Evolutionary conservation across 2,113 vertebrate species (phyloP).

Genomic region (Ornithorhynchus anatinus): DNA sequence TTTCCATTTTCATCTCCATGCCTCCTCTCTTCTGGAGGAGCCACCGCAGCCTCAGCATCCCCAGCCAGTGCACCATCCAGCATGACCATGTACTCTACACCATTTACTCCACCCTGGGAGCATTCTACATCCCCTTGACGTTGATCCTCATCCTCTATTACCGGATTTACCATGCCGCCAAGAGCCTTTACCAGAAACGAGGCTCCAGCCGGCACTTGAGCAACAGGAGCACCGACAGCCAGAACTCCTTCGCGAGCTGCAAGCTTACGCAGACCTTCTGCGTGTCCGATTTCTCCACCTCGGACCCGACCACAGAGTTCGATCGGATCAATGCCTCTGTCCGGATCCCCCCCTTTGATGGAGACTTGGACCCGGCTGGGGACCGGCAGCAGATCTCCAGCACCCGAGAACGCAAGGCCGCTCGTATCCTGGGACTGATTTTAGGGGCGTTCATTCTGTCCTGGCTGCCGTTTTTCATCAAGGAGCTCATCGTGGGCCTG

Average conservation of each 20-base stretch:
- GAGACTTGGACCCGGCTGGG: slow-evolving; percentile 64
- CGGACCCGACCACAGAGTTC: slow-evolving; percentile 76
- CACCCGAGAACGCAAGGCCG: slow-evolving; percentile 83
- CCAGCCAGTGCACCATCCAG: slow-evolving; percentile 78
- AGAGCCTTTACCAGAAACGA: slow-evolving; percentile 87
- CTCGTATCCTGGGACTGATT: slow-evolving; percentile 86
- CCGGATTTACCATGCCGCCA: slow-evolving; percentile 85
- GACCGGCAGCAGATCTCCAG: slow-evolving; percentile 85
- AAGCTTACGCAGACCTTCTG: slow-evolving; percentile 83
- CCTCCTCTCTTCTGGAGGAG: slow-evolving; percentile 88
- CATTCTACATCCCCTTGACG: slow-evolving; percentile 88
- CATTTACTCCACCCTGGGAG: slow-evolving; percentile 86
- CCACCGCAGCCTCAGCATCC: slow-evolving; percentile 53
- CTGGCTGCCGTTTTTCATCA: slow-evolving; percentile 91
- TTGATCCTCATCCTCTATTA: slow-evolving; percentile 90
- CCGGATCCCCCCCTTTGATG: slow-evolving; percentile 72
- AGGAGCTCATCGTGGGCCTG: slow-evolving; percentile 85
- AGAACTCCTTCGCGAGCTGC: slow-evolving; percentile 81
- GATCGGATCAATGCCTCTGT: slow-evolving; percentile 69
- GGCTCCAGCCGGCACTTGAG: slow-evolving; percentile 86
- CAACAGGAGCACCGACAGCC: slow-evolving; percentile 81
- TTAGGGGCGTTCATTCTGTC: slow-evolving; percentile 88
- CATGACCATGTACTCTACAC: slow-evolving; percentile 88
- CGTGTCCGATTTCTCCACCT: slow-evolving; percentile 80
- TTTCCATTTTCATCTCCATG: slow-evolving; percentile 86